Base-by-base conservation (phyloP, 1,140 invertebrate genomes). In the Cylas formicarius region DNA sequence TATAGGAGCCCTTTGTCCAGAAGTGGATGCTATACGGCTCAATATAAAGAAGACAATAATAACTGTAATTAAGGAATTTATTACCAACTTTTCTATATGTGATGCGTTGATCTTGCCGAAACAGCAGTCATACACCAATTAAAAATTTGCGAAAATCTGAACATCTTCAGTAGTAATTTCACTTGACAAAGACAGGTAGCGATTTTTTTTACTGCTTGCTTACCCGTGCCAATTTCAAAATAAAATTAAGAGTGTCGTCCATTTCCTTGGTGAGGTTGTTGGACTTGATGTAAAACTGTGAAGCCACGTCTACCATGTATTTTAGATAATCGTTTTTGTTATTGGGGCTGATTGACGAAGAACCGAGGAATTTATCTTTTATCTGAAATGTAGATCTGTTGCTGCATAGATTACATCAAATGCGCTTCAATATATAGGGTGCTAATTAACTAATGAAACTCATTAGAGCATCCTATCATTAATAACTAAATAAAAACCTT, bases 151-250 rank as follows among this genome's bases (percentile, higher is more conserved):
- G 29, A 13, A 11, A 16, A 4, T 34, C 7, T 4, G 18, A 19
- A 19, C 16, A 6, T 19, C 16, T 3, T 34, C n/a, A 34, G 14
- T 19, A 8, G 5, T 22, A 37, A 37, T 3, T 11, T 37, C 7
- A 23, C 22, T 20, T n/a, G 2, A 40, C 26, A 17, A 27, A 10
- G 13, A 7, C 2, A 16, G 7, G 10, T 38, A 5, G 11, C n/a
- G 20, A 19, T 17, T 8, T 17, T 11, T 19, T 28, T n/a, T n/a
- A n/a, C 4, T 18, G 44, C 73, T n/a, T n/a, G n/a, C 74, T 79
- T 73, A 91, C 89, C 61, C 92, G 91, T 11, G 90, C 89, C 32
- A 98, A 72, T 48, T 80, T 73, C 17, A 89, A 86, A 70, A 97
- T 90, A 57, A 97, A 96, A 14, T 84, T 69, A 1, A 97, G 70